Conservation (phyloP, 2,888 invertebrate species). For the Ctena decussata region DNA sequence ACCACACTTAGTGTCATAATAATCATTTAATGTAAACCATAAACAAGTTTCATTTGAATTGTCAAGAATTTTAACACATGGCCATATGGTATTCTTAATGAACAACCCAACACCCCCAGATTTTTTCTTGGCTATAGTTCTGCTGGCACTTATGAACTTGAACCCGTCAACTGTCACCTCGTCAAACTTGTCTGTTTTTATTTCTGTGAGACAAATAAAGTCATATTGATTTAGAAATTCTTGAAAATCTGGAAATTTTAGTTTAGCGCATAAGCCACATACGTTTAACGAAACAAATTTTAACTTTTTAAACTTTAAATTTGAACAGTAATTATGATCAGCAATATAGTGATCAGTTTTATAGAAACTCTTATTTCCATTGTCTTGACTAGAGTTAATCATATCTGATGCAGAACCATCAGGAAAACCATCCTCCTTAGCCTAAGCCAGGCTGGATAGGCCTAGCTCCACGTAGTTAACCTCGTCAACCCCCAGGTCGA, state of each 20-base stretch:
- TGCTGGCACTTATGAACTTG: conserved; percentile 5
- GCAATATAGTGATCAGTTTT: too few species aligned
- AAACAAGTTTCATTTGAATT: conserved; percentile 1
- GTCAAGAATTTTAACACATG: neutral
- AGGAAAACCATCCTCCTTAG: too few species aligned
- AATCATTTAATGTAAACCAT: neutral
- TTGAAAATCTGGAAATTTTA: conserved; percentile 7
- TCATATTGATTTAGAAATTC: conserved; percentile 5
- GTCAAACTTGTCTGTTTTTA: neutral
- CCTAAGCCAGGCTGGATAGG: too few species aligned
- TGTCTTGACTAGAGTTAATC: neutral
- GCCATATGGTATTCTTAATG: conserved; percentile 1
- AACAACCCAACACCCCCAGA: conserved; percentile 10
- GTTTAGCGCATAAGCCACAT: conserved; percentile 5
- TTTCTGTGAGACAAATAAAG: neutral
- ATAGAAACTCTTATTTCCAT: neutral
- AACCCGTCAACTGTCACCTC: neutral
- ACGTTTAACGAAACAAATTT: neutral
- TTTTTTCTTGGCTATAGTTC: neutral
- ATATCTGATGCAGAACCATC: neutral
- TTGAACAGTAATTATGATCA: neutral
- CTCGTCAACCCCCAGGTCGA: too few species aligned
- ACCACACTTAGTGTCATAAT: neutral
- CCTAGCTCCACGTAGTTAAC: too few species aligned
- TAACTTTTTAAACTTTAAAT: neutral